phyloP scores from a whole-genome alignment of 2,797 vertebrate species.

The Acipenser ruthenus region DNA sequence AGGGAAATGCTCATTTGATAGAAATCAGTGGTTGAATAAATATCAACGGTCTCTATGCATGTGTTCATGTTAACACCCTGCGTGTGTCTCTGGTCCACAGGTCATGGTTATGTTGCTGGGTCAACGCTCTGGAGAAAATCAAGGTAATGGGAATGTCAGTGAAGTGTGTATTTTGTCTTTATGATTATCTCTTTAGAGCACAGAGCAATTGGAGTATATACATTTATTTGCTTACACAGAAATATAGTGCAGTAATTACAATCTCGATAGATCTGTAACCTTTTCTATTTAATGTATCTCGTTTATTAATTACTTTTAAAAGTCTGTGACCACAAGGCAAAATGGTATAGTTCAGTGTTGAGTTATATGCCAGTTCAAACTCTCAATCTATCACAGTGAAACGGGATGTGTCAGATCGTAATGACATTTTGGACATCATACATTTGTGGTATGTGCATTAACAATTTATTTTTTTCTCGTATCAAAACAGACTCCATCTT shows the following conservation, averaged over 20 bases:
- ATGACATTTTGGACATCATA: too few relatives aligned
- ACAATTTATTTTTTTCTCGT: too few relatives aligned
- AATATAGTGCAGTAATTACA: not conserved
- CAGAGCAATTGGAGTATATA: not conserved
- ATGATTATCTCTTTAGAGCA: not conserved
- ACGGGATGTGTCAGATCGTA: slow-evolving; percentile 16
- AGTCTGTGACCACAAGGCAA: not conserved
- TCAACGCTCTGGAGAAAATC: not conserved
- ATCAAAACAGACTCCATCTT: too few relatives aligned
- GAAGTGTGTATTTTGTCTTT: not conserved
- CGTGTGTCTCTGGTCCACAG: not conserved
- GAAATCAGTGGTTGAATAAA: too few relatives aligned
- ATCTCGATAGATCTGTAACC: not conserved
- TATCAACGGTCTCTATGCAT: too few relatives aligned
- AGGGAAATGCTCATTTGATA: too few relatives aligned
- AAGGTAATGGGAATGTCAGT: not conserved
- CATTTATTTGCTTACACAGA: too few relatives aligned
- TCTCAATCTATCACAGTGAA: slow-evolving; percentile 14
- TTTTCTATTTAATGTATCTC: not conserved
- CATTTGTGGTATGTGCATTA: too few relatives aligned
- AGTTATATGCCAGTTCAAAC: slow-evolving; percentile 19
- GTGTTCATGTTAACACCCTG: not conserved
- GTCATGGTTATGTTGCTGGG: not conserved
- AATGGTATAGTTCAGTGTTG: slow-evolving; percentile 18
- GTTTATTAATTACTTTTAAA: not conserved